Evolutionary conservation across 2,888 invertebrate species (phyloP).

Genomic region (Sminthurides aquaticus): DNA sequence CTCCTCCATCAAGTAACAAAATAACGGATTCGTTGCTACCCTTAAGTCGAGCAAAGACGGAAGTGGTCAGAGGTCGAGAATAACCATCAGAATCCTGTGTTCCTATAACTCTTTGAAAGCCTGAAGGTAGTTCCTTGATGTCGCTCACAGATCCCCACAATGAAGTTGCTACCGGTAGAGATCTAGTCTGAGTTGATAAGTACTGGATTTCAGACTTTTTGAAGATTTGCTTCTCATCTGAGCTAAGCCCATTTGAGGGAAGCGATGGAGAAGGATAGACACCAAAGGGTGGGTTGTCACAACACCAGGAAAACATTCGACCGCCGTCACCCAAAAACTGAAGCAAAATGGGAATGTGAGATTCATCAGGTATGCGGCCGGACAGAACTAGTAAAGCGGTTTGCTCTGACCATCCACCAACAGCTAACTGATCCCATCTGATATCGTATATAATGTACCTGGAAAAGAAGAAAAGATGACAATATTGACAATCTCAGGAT

Average conservation of each 20-base stretch:
- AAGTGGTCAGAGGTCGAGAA: constrained; percentile 36
- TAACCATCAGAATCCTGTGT: constrained; percentile 40
- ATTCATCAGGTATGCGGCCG: constrained; percentile 62
- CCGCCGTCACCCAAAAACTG: constrained; percentile 42
- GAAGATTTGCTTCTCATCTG: not conserved
- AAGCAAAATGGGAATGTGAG: constrained; percentile 50
- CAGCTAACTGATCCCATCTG: constrained; percentile 47
- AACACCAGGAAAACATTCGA: constrained; percentile 37
- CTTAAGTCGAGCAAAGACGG: constrained; percentile 31
- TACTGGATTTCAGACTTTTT: not conserved
- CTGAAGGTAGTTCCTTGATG: constrained; percentile 24
- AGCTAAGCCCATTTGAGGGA: not conserved
- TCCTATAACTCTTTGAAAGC: constrained; percentile 33
- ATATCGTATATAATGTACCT: constrained; percentile 51
- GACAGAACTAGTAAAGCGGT: constrained; percentile 68
- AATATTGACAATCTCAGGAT: too few relatives aligned
- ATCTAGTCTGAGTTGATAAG: constrained; percentile 19
- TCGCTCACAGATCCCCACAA: constrained; percentile 24
- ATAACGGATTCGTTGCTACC: constrained; percentile 30
- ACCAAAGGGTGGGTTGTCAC: constrained; percentile 39
- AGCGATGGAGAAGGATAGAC: constrained; percentile 5
- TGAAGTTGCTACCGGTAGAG: constrained; percentile 21
- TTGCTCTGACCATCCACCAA: constrained; percentile 58
- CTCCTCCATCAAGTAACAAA: constrained; percentile 48
- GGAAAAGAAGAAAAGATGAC: constrained; percentile 27